A percentile compares a stretch with the other conserved stretches of the same genome.
Conservation (phyloP, 2,113 vertebrate genomes). For the Heptranchias perlo region DNA sequence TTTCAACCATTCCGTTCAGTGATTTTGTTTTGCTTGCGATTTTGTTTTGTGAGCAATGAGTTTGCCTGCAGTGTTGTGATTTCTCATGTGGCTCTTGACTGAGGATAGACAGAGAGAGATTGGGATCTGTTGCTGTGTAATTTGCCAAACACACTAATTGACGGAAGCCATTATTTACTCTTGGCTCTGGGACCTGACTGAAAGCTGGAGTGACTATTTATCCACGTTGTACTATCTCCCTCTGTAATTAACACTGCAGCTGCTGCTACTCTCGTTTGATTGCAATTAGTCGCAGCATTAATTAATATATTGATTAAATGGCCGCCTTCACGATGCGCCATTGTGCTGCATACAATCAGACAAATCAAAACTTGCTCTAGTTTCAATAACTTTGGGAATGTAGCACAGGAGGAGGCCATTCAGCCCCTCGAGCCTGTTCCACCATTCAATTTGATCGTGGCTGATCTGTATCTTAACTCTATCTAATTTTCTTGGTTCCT, state of each 20-base stretch:
- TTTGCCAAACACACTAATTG: neutral
- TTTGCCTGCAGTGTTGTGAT: neutral
- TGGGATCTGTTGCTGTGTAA: neutral
- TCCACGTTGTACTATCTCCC: constrained; percentile 35
- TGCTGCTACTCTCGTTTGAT: constrained; percentile 52
- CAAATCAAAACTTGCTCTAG: neutral
- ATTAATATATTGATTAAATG: constrained; percentile 54
- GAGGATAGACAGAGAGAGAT: neutral
- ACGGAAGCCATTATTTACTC: neutral
- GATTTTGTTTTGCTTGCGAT: neutral
- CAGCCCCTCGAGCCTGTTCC: too few species aligned
- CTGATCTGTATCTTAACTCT: too few species aligned
- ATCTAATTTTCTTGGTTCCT: too few species aligned
- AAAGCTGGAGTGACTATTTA: neutral
- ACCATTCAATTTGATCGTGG: too few species aligned
- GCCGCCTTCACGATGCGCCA: neutral
- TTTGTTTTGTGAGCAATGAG: neutral
- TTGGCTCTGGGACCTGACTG: neutral
- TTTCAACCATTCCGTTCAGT: neutral
- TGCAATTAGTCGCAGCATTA: constrained; percentile 46
- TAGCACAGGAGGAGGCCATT: too few species aligned
- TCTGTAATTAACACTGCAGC: constrained; percentile 53
- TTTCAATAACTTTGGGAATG: neutral
- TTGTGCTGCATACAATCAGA: neutral
- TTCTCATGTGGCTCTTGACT: neutral